Evolutionary conservation across 2,888 invertebrate genomes (phyloP), one percentile per base, ranked within the genome.

Genomic region (Thysanoteuthis rhombus): DNA sequence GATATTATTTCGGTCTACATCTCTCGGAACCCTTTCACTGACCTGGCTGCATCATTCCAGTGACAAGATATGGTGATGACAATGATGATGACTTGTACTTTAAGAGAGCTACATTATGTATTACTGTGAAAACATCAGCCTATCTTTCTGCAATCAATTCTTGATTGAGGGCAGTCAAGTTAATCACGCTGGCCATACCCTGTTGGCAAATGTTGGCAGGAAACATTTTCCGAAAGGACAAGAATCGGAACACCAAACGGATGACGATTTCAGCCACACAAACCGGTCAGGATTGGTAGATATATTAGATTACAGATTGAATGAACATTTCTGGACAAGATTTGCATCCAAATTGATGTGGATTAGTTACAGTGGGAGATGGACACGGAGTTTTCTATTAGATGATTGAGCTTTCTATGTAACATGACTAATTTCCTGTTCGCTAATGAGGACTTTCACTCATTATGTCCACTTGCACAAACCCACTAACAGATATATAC

Each of bases 361-460:
- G 75, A 75, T 75, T n/a, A 36, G n/a, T 75, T 75, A 19, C n/a
- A 75, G n/a, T 75, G 19, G 75, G 36, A n/a, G n/a, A 75, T n/a
- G 75, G 36, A 75, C 75, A 75, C n/a, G 19, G n/a, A 32, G 10
- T 75, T 75, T 75, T 10, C 10, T 75, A n/a, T 75, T 75, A 75
- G 75, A 16, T 75, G 75, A 75, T 36, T 75, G 75, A 4, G 12
- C 16, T 75, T 75, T n/a, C 75, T 75, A 36, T 75, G 3, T n/a
- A n/a, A 75, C 75, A 75, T 75, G 75, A 75, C n/a, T 75, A 75
- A 75, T 75, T 75, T 75, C 75, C 75, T 75, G 75, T 75, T 75
- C n/a, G 75, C 75, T 75, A 75, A 75, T 75, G 75, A 75, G 1
- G 16, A 36, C 75, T 75, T 75, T 75, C n/a, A n/a, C n/a, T 75